These are phyloP conservation scores for Zaprionus tsacasi DNA, from an alignment of 1,140 invertebrate species.

Conservation along the genomic window DNA sequence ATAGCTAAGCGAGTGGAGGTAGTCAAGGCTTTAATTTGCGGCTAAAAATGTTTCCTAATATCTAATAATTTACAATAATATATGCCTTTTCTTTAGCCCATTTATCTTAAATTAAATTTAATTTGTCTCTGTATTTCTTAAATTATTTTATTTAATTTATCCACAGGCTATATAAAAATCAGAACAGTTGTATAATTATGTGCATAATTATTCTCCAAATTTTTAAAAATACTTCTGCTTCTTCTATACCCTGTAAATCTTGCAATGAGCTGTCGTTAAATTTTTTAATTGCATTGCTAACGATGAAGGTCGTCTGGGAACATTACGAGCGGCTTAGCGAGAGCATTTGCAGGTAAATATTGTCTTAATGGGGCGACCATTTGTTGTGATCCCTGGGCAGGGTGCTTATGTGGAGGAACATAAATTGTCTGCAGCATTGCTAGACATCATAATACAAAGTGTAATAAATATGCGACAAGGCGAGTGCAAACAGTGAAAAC, in stretches of 20 bases:
- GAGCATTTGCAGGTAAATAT: constrained; percentile 43
- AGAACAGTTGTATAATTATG: too few species aligned
- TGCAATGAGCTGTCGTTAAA: not conserved
- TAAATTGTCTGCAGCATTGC: constrained; percentile 71
- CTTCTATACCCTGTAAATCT: not conserved
- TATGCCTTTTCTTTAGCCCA: too few species aligned
- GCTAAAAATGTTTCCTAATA: too few species aligned
- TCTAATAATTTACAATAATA: too few species aligned
- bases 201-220: not conserved
- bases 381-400: constrained; percentile 3
- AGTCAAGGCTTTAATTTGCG: too few species aligned
- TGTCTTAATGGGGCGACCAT: constrained; percentile 41
- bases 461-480: constrained; percentile 70
- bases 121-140: too few species aligned
- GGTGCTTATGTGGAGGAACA: constrained; percentile 40
- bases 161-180: too few species aligned
- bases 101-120: too few species aligned
- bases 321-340: constrained; percentile 30
- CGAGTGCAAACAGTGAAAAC: constrained; percentile 43
- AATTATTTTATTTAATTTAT: too few species aligned
- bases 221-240: not conserved
- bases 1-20: too few species aligned
- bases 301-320: constrained; percentile 25
- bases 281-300: constrained; percentile 2
- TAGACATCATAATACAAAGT: constrained; percentile 75